Base-by-base conservation (phyloP, 2,888 invertebrate genomes). In the Limnephilus rhombicus region DNA sequence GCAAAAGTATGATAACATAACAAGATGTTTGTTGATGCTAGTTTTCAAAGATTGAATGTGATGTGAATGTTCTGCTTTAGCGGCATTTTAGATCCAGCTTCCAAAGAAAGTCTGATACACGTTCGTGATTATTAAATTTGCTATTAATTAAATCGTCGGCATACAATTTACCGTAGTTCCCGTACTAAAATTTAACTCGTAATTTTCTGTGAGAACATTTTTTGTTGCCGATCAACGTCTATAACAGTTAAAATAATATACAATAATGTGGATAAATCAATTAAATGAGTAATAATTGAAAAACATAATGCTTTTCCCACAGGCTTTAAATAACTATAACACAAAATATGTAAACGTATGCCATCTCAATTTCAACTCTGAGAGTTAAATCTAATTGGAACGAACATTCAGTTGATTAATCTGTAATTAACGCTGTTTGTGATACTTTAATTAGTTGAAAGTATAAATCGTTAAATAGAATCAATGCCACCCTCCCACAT, bases 301-400 rank as follows among this genome's bases (percentile, higher is more conserved):
- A 82, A 82, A 1, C 29, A 82, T 13, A 68, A 15, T 45, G 45
- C 11, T 82, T 49, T 86, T 86, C 86, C 86, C 86, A 86, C 86
- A 82, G 82, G 31, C 18, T 12, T 82, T 85, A 18, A 41, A 85
- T 85, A 45, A 45, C 24, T 45, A 86, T 86, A 45, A 37, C 37
- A n/a, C 9, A n/a, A 37, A 45, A 82, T 34, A 31, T 82, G 68
- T 68, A 68, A 68, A 86, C 45, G 86, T 29, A 41, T 45, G 45
- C 49, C 41, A 15, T n/a, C 41, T 45, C 45, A 37, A 86, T 86
- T 86, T 83, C 37, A 37, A 83, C 37, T 37, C 24, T 37, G 34
- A 83, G 37, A 34, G 37, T 37, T 83, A 37, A 68, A n/a, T 68
- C 24, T 68, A 68, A 68, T 68, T n/a, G 68, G 68, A 68, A n/a